These are phyloP conservation scores for Cebus imitator DNA, from an alignment of 2,113 vertebrate species.

Conservation along the genomic window DNA sequence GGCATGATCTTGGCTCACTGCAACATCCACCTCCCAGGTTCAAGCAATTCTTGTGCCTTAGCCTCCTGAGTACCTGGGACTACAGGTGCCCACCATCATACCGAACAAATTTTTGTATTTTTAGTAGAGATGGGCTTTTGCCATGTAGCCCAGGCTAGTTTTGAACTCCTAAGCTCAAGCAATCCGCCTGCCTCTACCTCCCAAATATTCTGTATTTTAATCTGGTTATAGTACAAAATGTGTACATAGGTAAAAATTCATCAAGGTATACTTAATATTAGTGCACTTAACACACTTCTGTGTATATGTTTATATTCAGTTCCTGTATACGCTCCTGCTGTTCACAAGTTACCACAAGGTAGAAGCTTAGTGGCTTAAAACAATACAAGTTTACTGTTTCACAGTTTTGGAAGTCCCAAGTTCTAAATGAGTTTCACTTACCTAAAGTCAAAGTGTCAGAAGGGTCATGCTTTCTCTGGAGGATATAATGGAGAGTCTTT, in stretches of 20 bases:
- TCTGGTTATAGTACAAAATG: background rate
- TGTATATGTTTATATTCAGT: background rate
- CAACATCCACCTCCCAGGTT: background rate
- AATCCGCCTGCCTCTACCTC: background rate
- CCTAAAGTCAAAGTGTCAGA: background rate
- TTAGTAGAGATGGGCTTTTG: background rate
- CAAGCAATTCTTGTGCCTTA: background rate
- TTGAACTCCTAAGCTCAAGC: background rate
- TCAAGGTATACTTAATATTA: constrained; percentile 6
- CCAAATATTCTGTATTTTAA: background rate
- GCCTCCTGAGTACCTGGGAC: background rate
- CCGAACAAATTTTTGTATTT: background rate
- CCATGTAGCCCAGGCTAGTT: background rate
- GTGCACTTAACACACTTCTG: background rate
- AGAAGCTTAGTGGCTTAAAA: background rate
- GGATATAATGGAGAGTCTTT: background rate
- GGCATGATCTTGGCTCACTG: background rate
- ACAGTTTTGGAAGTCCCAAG: background rate
- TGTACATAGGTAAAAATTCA: background rate
- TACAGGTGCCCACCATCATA: background rate
- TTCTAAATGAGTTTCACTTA: background rate
- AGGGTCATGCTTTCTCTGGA: background rate
- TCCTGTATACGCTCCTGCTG: background rate
- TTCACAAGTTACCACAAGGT: background rate
- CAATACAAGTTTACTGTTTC: background rate